Conservation (phyloP, 2,113 vertebrate species). For the Dryoscopus gambensis region DNA sequence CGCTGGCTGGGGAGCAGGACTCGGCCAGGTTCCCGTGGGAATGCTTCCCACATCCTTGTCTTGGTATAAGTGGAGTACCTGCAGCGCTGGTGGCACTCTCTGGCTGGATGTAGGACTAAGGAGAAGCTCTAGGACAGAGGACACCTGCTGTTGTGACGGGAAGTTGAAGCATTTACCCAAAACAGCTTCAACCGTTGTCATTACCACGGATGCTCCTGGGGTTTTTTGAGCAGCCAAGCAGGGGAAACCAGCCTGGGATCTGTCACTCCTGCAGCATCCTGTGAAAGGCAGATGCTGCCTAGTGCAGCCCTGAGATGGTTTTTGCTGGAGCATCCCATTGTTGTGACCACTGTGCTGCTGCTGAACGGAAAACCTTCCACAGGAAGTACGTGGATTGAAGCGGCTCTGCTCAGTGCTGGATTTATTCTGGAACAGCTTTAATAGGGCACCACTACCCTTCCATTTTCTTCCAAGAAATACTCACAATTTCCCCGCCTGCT, state of each 20-base stretch:
- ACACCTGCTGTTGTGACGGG: background rate
- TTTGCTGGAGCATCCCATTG: background rate
- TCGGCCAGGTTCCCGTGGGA: background rate
- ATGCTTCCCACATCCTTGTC: background rate
- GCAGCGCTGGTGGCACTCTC: background rate
- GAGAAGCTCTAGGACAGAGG: background rate
- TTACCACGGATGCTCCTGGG: background rate
- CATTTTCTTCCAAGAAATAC: background rate
- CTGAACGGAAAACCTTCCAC: background rate
- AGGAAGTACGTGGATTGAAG: background rate
- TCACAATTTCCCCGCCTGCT: background rate
- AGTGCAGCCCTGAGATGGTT: background rate
- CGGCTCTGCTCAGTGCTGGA: background rate
- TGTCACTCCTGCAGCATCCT: background rate
- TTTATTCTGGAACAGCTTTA: background rate
- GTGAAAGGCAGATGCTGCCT: background rate
- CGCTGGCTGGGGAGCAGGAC: background rate
- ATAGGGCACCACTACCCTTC: background rate
- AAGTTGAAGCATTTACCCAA: background rate
- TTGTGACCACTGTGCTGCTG: background rate
- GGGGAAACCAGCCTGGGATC: background rate
- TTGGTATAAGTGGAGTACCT: background rate
- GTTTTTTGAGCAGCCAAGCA: background rate
- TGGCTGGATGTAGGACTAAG: fast-evolving
- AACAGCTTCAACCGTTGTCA: background rate